A percentile compares a stretch with the other conserved stretches of the same genome.
Evolutionary conservation across 37 sponge, comb jelly and placozoan species (phyloP).

Genomic region (Spongilla lacustris): DNA sequence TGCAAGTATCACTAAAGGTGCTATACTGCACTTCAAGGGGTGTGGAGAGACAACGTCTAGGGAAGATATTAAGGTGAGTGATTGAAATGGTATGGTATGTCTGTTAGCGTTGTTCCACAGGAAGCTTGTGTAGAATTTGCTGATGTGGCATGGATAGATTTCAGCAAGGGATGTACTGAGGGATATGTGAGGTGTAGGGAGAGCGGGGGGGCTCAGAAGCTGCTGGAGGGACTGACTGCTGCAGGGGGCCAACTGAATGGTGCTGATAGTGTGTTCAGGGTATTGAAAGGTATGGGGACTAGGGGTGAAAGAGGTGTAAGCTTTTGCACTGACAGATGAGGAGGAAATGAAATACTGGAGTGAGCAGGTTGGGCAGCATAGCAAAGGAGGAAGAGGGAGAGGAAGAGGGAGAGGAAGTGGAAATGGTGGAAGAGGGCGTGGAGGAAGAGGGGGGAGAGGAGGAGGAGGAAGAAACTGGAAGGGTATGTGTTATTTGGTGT

Average conservation of each 20-base stretch:
- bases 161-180: conserved; percentile 66
- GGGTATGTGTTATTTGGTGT: not conserved
- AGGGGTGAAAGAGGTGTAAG: not conserved
- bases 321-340: not conserved
- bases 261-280: conserved; percentile 19
- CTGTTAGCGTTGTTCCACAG: conserved; percentile 15
- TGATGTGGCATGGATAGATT: conserved; percentile 75
- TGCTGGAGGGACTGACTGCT: conserved; percentile 46
- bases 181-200: conserved; percentile 79
- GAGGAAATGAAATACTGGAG: not conserved
- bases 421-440: not conserved
- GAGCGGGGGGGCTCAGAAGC: conserved; percentile 57
- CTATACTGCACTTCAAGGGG: conserved; percentile 68
- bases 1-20: conserved; percentile 17
- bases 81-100: not conserved
- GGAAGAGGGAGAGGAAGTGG: not conserved
- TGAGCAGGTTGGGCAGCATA: not conserved
- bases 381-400: conserved; percentile 2
- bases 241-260: conserved; percentile 35
- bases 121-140: conserved; percentile 56
- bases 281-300: not conserved
- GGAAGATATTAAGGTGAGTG: conserved; percentile 38
- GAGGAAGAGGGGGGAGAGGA: not conserved
- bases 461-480: conserved; percentile 8
- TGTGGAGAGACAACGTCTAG: conserved; percentile 38